Conservation (phyloP, 1,140 invertebrate genomes). For the Hyphantria cunea region DNA sequence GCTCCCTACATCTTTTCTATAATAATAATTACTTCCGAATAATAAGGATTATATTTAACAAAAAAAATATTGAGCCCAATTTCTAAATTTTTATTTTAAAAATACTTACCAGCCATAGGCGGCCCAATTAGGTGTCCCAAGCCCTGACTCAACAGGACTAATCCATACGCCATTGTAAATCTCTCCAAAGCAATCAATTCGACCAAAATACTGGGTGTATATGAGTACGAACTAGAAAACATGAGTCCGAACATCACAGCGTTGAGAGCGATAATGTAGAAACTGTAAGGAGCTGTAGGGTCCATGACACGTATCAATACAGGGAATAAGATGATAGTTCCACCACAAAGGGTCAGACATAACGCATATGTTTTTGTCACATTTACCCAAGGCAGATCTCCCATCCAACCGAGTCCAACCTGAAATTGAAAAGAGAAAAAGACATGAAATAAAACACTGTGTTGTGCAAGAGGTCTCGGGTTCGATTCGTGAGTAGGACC, state of each 20-base stretch:
- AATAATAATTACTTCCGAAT: too few relatives aligned
- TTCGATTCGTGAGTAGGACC: too few relatives aligned
- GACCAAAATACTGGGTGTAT: slow-evolving; percentile 93
- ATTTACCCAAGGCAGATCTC: slow-evolving; percentile 93
- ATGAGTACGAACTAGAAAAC: slow-evolving; percentile 93
- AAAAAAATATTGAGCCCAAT: too few relatives aligned
- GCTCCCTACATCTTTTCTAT: too few relatives aligned
- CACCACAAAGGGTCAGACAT: slow-evolving; percentile 89
- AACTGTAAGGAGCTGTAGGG: slow-evolving; percentile 81
- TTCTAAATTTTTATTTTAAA: too few relatives aligned
- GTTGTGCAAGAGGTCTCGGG: too few relatives aligned
- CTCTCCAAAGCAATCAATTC: slow-evolving; percentile 87
- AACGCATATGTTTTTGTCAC: slow-evolving; percentile 90
- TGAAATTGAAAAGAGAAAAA: slow-evolving; percentile 64
- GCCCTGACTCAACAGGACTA: slow-evolving; percentile 94
- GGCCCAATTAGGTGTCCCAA: slow-evolving; percentile 85
- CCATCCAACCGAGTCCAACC: slow-evolving; percentile 93
- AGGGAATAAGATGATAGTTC: slow-evolving; percentile 87
- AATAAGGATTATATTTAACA: too few relatives aligned
- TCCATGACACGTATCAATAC: slow-evolving; percentile 71
- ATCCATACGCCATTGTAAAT: slow-evolving; percentile 95
- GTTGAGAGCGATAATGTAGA: slow-evolving; percentile 82
- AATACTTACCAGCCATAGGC: slow-evolving; percentile 84
- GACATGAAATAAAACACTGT: neutral
- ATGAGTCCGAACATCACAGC: slow-evolving; percentile 90